Base-by-base conservation (phyloP, 2,113 vertebrate species). In the Potamarius usumacintae region DNA sequence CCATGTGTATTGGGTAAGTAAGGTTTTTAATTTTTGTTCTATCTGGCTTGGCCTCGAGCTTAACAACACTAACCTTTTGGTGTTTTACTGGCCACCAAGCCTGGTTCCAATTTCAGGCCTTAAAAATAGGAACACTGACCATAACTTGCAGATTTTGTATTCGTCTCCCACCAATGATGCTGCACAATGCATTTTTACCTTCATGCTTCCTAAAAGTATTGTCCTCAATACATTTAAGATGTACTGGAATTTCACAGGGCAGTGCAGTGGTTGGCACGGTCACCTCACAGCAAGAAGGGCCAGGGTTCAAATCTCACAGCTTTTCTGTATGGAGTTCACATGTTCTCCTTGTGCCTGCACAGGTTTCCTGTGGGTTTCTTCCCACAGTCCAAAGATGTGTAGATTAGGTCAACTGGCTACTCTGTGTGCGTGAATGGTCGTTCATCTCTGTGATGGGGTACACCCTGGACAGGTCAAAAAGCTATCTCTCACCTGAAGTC, bases 1-100 rank as follows among this genome's bases (percentile, higher is more conserved):
- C 98, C 98, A 7, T 99, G 98, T 67, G 93, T 99, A 11, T 87
- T 99, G 63, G 96, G 98, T 99, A 94, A 9, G 94, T 92, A 25
- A 58, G 17, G 15, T 74, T 58, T 57, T 42, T 5, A 62, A 55
- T n/a, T 30, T 4, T 72, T 71, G 63, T n/a, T 65, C 65, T 82
- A 18, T 15, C 5, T 63, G 30, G 15, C 58, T 52, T 42, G 58
- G 11, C 14, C 69, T 86, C 87, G 55, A 11, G 27, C 6, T 71
- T 34, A 82, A 74, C 30, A 72, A 20, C 71, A 74, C 71, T 48
- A 20, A 74, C 34, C 71, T 74, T 48, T 74, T n/a, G 34, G 69
- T 20, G 15, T 72, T 15, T 42, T 42, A 42, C 69, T 72, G 30
- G 6, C 15, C 34, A 42, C 3, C 2, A 20, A 72, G 7, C 2